Conservation (phyloP, 2,888 invertebrate species). For the Yponomeuta plumbellus region DNA sequence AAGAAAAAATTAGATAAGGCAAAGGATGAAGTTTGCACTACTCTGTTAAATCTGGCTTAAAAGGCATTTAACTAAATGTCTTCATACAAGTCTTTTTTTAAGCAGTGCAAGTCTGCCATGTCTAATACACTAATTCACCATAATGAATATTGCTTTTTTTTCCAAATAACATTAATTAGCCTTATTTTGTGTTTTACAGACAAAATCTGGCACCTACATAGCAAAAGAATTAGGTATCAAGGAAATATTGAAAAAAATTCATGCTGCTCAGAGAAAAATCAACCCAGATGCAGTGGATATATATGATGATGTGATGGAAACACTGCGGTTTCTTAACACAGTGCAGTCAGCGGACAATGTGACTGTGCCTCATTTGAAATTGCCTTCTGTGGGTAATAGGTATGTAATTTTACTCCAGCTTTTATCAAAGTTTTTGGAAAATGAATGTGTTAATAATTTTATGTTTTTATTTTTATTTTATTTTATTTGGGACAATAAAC, state of each 20-base stretch:
- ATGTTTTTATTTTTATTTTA: conserved; percentile 19
- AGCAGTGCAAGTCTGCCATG: too few species aligned
- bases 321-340: conserved; percentile 55
- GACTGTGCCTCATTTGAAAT: conserved; percentile 48
- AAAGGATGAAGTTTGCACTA: too few species aligned
- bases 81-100: too few species aligned
- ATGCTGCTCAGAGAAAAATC: conserved; percentile 56
- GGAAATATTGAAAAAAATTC: conserved; percentile 53
- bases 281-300: conserved; percentile 48
- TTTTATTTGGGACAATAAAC: too few species aligned
- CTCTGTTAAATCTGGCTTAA: too few species aligned
- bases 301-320: conserved; percentile 63
- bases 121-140: too few species aligned
- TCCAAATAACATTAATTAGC: too few species aligned
- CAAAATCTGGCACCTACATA: conserved; percentile 68
- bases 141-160: too few species aligned
- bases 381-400: conserved; percentile 61
- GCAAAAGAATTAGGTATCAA: conserved; percentile 66
- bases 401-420: conserved; percentile 17
- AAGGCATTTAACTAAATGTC: too few species aligned
- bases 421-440: background rate
- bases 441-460: background rate
- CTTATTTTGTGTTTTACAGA: conserved; percentile 45
- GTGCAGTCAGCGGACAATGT: conserved; percentile 56
- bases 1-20: too few species aligned